Base-by-base conservation (phyloP, 2,888 invertebrate genomes). In the Sinotaia quadrata region DNA sequence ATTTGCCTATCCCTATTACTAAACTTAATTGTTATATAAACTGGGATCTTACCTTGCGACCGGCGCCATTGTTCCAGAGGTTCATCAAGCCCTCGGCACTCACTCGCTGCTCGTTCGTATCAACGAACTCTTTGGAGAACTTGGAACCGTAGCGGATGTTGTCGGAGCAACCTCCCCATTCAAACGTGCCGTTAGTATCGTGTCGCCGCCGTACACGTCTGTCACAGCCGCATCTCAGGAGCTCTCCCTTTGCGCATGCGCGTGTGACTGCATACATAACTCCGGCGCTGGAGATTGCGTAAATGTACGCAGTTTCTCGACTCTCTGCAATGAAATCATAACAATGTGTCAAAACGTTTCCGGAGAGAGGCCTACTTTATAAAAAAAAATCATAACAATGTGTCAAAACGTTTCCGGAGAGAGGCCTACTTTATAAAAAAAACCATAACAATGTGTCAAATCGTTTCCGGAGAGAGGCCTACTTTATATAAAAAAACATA, bases 141-240 rank as follows among this genome's bases (percentile, higher is more conserved):
- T 92, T 92, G 83, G 94, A 93, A 2, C 95, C 95, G 79, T 93
- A 95, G 86, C 74, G 71, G 60, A 86, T 80, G 71, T 88, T 94
- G 91, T 96, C 95, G 44, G 95, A 96, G 88, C 96, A 96, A 0
- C 96, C 96, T 71, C 96, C 95, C 96, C 96, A 96, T 88, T 95
- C 94, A 80, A 88, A 89, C 51, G 86, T 79, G 5, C 93, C 91
- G 33, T 93, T 92, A n/a, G 92, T 92, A 78, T 92, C 91, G 79
- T 91, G 91, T 74, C 89, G 89, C 4, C 57, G 67, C 80, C 94
- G 90, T n/a, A 94, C 93, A 61, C 92, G 91, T 73, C 92, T 92
- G 87, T 96, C 96, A 87, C 96, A 96, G 47, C 94, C 93, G 88
- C 96, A 96, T 85, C 95, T 95, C 79, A 93, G 93, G 62, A 96